These are phyloP conservation scores for Cepaea hortensis DNA, from an alignment of 2,888 invertebrate genomes.

Conservation along the genomic window DNA sequence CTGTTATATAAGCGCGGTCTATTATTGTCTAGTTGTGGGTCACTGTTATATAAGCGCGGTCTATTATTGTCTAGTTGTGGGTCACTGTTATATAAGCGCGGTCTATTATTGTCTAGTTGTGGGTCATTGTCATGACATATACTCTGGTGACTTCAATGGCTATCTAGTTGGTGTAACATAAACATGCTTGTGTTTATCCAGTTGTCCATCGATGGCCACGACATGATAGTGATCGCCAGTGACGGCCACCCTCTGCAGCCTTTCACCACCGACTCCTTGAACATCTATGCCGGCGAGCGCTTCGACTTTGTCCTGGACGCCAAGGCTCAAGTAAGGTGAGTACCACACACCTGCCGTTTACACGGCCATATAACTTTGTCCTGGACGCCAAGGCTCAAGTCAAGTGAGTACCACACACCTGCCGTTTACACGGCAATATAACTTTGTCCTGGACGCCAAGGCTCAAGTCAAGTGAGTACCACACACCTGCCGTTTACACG, in stretches of 20 bases:
- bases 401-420: neutral
- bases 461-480: no score
- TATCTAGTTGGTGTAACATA: no score
- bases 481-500: no score
- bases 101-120: no score
- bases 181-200: slow-evolving; percentile 26
- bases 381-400: slow-evolving; percentile 51
- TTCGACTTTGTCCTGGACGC: slow-evolving; percentile 61
- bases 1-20: no score
- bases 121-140: no score
- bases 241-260: slow-evolving; percentile 65
- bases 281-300: slow-evolving; percentile 81
- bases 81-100: no score
- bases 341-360: neutral
- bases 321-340: slow-evolving; percentile 20
- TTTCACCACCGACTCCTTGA: slow-evolving; percentile 61
- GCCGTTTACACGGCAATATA: neutral
- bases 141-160: no score
- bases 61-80: no score
- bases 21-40: no score
- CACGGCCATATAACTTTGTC: slow-evolving; percentile 52
- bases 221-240: slow-evolving; percentile 63
- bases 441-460: slow-evolving; percentile 55
- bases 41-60: no score
- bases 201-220: slow-evolving; percentile 70